Percentiles rank a stretch among this genome's conserved stretches.
Conservation (phyloP, 1,140 invertebrate genomes). For the Elymnias hypermnestra region DNA sequence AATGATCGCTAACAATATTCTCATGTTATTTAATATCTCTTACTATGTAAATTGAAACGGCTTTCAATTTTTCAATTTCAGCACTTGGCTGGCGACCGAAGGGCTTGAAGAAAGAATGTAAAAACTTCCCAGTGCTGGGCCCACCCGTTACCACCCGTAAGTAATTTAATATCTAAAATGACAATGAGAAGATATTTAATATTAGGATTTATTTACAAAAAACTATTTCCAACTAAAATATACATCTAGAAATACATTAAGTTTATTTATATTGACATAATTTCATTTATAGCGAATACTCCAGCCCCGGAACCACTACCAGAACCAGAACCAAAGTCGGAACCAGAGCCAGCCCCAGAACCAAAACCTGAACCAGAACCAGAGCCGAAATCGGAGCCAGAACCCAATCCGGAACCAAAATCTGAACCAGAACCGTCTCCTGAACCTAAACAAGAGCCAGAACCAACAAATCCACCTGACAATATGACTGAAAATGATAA, state of each 20-base stretch:
- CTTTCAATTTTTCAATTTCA: conserved; percentile 18
- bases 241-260: too few relatives aligned
- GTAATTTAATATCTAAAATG: conserved; percentile 13
- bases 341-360: conserved; percentile 41
- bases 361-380: conserved; percentile 57
- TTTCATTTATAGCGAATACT: conserved; percentile 45
- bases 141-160: conserved; percentile 59
- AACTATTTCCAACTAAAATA: too few relatives aligned
- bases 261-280: neutral
- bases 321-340: conserved; percentile 51
- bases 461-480: neutral
- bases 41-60: too few relatives aligned
- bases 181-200: too few relatives aligned
- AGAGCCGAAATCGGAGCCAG: conserved; percentile 4
- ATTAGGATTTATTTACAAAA: too few relatives aligned
- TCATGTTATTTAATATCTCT: too few relatives aligned
- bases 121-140: conserved; percentile 84
- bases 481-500: conserved; percentile 48
- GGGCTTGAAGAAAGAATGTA: conserved; percentile 83
- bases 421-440: conserved; percentile 51
- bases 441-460: conserved; percentile 45
- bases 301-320: conserved; percentile 38
- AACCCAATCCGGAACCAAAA: conserved; percentile 5
- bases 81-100: conserved; percentile 76
- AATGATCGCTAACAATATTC: too few relatives aligned